Base-by-base conservation (phyloP, 2,888 invertebrate genomes). In the Drosophila pseudotalamancana region DNA sequence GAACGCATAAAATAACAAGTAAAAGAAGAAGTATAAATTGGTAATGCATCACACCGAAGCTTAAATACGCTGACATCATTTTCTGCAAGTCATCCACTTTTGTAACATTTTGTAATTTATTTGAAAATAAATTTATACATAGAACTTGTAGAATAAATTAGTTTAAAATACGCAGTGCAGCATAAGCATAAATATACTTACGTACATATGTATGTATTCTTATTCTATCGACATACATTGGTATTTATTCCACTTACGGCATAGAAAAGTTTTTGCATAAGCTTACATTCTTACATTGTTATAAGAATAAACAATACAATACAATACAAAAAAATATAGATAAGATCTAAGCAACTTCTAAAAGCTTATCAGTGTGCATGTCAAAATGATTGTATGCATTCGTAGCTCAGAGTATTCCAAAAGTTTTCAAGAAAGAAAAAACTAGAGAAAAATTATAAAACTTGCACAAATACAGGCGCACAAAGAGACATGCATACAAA, bases 1-100 rank as follows among this genome's bases (percentile, higher is more conserved):
- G 73, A 80, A 82, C 80, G 83, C 80, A 79, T 79, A 69, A 78
- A 85, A 69, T 72, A 64, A 59, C 39, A 65, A 60, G 46, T 46
- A 46, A 32, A 65, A 54, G 56, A 35, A 72, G 34, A 54, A 62
- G 49, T 53, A 56, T 49, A 19, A 72, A 29, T 23, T 29, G 37
- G 19, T 16, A 23, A n/a, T 18, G 11, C 21, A n/a, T 6, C 32
- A 4, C 66, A 48, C 31, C 68, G 68, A 55, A 55, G n/a, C 11
- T n/a, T 12, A 19, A 1, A 54, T 59, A 60, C 72, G 12, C 66
- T 68, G 1, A 32, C 31, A 37, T 43, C n/a, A n/a, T n/a, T n/a
- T n/a, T n/a, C n/a, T n/a, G n/a, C n/a, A n/a, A n/a, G n/a, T n/a
- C n/a, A n/a, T n/a, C n/a, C n/a, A n/a, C n/a, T n/a, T n/a, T n/a